Conservation (phyloP, 2,888 invertebrate species). For the Choristoneura rosaceana region DNA sequence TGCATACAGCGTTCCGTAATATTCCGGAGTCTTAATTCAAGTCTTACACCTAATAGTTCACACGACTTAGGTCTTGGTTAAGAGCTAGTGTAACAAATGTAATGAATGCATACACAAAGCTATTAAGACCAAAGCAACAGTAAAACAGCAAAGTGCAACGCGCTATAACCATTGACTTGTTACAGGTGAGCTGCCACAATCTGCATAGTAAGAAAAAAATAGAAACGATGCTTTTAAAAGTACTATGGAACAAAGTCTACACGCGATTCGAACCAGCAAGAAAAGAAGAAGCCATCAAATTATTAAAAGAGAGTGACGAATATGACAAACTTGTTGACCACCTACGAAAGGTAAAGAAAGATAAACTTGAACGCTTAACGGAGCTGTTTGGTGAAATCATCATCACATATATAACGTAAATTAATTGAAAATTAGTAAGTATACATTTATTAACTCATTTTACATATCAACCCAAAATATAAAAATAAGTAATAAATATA, state of each 20-base stretch:
- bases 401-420: constrained; percentile 61
- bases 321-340: constrained; percentile 65
- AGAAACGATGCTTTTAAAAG: constrained; percentile 72
- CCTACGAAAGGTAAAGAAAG: constrained; percentile 64
- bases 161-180: constrained; percentile 37
- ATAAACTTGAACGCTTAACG: constrained; percentile 63
- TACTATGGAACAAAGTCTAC: constrained; percentile 74
- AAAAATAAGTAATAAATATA: neutral
- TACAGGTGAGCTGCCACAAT: constrained; percentile 55
- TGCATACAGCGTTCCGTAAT: too few species aligned
- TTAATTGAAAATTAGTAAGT: constrained; percentile 33
- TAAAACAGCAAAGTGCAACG: too few species aligned
- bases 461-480: neutral
- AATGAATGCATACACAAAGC: too few species aligned
- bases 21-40: too few species aligned
- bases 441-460: neutral
- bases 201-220: constrained; percentile 64
- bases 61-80: too few species aligned
- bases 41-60: too few species aligned
- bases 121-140: too few species aligned
- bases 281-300: constrained; percentile 68
- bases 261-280: constrained; percentile 58
- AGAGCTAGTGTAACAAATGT: too few species aligned
- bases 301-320: constrained; percentile 61
- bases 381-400: constrained; percentile 68